Evolutionary conservation across 2,888 invertebrate species (phyloP).

Genomic region (Blomia tropicalis): DNA sequence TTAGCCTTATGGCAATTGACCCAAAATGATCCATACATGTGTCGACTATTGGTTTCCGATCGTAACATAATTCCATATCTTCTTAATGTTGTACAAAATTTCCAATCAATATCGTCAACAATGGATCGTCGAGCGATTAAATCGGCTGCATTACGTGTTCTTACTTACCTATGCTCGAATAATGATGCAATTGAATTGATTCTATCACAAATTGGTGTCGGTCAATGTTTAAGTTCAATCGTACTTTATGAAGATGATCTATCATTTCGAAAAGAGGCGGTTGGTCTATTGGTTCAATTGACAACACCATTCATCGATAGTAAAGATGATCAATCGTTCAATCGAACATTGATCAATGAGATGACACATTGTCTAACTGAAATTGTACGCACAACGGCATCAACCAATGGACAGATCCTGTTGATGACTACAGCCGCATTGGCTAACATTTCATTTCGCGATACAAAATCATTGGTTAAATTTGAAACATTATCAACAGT

Average conservation of each 20-base stretch:
- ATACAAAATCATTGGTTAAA: slow-evolving; percentile 47
- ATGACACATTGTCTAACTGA: slow-evolving; percentile 23
- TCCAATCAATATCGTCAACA: background rate
- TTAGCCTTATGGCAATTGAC: slow-evolving; percentile 24
- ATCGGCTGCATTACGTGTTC: slow-evolving; percentile 24
- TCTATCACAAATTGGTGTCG: background rate
- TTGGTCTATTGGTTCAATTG: slow-evolving; percentile 76
- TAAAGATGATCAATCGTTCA: slow-evolving; percentile 35
- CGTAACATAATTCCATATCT: slow-evolving; percentile 16
- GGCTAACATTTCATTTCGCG: slow-evolving; percentile 70
- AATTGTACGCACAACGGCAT: slow-evolving; percentile 31
- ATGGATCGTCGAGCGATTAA: slow-evolving; percentile 15
- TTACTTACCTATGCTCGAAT: slow-evolving; percentile 24
- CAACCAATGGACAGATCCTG: slow-evolving; percentile 60
- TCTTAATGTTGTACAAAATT: slow-evolving; percentile 13
- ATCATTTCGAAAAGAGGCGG: slow-evolving; percentile 54
- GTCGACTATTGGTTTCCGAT: slow-evolving; percentile 23
- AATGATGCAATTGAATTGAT: slow-evolving; percentile 21
- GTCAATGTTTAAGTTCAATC: slow-evolving; percentile 1
- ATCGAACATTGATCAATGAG: slow-evolving; percentile 19
- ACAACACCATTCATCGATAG: slow-evolving; percentile 76
- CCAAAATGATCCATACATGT: slow-evolving; percentile 25
- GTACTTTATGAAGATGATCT: slow-evolving; percentile 29
- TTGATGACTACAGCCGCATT: slow-evolving; percentile 71
- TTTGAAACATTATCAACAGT: slow-evolving; percentile 44